Percentiles rank a stretch among this genome's conserved stretches.
phyloP scores from a whole-genome alignment of 2,113 vertebrate genomes.

The Haemorhous mexicanus region DNA sequence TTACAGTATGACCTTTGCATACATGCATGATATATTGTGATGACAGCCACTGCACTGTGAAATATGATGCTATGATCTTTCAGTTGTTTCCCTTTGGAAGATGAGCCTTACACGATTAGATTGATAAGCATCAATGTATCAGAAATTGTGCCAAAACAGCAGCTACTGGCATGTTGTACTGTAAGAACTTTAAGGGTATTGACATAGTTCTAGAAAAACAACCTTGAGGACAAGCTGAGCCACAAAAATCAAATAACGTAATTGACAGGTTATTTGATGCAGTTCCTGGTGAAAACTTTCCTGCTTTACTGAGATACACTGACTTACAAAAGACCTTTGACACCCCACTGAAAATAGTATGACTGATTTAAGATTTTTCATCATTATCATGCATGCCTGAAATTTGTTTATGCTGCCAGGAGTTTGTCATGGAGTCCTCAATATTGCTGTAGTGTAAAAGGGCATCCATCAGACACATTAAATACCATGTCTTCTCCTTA shows the following conservation, averaged over 20 bases:
- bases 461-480: neutral
- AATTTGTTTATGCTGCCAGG: slow-evolving; percentile 14
- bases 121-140: slow-evolving; percentile 34
- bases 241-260: slow-evolving; percentile 11
- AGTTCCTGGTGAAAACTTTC: neutral
- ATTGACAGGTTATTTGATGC: neutral
- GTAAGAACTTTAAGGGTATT: slow-evolving; percentile 25
- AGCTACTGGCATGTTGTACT: neutral
- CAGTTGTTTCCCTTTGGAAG: slow-evolving; percentile 46
- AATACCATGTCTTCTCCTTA: neutral
- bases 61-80: slow-evolving; percentile 49
- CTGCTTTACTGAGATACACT: neutral
- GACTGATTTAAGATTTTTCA: slow-evolving; percentile 12
- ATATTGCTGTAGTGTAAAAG: neutral
- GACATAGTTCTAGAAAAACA: slow-evolving; percentile 27
- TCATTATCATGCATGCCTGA: neutral
- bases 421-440: neutral
- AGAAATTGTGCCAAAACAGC: slow-evolving; percentile 39
- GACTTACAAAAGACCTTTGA: slow-evolving; percentile 33
- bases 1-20: slow-evolving; percentile 60
- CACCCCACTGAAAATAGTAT: neutral
- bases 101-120: slow-evolving; percentile 46
- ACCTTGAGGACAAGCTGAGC: slow-evolving; percentile 19
- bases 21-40: slow-evolving; percentile 40
- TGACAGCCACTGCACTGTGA: slow-evolving; percentile 41